Base-by-base conservation (phyloP, 1,140 invertebrate species). In the Pissodes strobi region DNA sequence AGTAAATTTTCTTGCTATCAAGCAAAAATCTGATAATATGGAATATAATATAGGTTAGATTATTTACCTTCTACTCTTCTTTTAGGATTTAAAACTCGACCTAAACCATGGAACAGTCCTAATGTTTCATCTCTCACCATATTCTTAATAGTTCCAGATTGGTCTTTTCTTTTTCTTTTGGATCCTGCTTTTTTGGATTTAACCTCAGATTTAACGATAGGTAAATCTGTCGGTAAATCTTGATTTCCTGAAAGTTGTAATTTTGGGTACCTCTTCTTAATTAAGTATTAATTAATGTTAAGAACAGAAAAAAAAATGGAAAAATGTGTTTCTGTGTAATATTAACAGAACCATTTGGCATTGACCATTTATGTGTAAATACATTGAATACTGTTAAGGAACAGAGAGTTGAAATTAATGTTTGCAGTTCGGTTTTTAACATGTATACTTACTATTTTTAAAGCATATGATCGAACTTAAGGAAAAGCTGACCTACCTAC, bases 31-130 rank as follows among this genome's bases (percentile, higher is more conserved):
- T 30, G 4, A 30, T 6, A 6, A 5, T 30, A 5, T 6, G 27
- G 12, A 30, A 5, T 6, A 30, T 12, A 30, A 5, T 30, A 30
- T 30, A 30, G 4, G 12, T 30, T 6, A 12, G 15, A 22, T 5
- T 9, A 61, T 9, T 12, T 53, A 58, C 63, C 63, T 37, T 45
- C 55, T 41, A 64, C 69, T 59, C 76, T 82, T 85, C 86, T 82
- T 83, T 90, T 91, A 17, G 89, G 88, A 82, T 90, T 89, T 18
- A 90, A 82, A 2, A 90, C 87, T 72, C 87, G 80, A n/a, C 90
- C 90, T 6, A 91, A 79, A 0, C 86, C 87, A 79, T 90, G 89
- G 69, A 91, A 80, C 60, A 91, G 81, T 27, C 85, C 86, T 17
- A 90, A 81, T 49, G 79, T 84, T 75, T 89, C 86, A 75, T 88